Evolutionary conservation across 2,888 invertebrate genomes (phyloP).

Genomic region (Acholoe squamosa): DNA sequence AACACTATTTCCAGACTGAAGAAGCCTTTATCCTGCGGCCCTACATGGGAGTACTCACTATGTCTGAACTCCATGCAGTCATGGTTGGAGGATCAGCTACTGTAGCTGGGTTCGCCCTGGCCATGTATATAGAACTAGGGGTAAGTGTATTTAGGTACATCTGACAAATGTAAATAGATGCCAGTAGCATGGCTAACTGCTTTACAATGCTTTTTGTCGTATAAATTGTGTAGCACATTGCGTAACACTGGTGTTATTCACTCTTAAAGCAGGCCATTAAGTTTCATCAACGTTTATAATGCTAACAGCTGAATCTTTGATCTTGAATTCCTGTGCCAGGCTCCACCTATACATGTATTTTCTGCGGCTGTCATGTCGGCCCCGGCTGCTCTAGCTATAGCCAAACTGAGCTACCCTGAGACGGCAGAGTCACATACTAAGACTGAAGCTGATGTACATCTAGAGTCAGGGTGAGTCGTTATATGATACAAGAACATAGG

Average conservation of each 20-base stretch:
- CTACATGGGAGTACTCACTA: constrained; percentile 39
- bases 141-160: background rate
- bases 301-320: no score
- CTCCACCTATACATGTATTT: constrained; percentile 36
- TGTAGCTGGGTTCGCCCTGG: constrained; percentile 40
- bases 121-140: constrained; percentile 50
- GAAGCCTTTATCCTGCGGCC: constrained; percentile 43
- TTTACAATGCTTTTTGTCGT: no score
- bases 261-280: no score
- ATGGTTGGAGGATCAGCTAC: constrained; percentile 34
- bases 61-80: constrained; percentile 39
- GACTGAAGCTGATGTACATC: constrained; percentile 16
- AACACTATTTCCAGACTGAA: constrained; percentile 4
- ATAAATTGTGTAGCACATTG: no score
- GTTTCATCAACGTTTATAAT: no score
- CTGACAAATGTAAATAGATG: no score
- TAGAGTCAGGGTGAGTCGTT: constrained; percentile 34
- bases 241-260: no score
- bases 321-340: background rate
- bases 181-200: no score
- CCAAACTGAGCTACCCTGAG: constrained; percentile 39
- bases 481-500: background rate
- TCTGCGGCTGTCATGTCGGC: constrained; percentile 50
- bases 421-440: constrained; percentile 31
- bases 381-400: constrained; percentile 32